Evolutionary conservation across 1,140 invertebrate genomes (phyloP).

Genomic region (Cherax destructor): DNA sequence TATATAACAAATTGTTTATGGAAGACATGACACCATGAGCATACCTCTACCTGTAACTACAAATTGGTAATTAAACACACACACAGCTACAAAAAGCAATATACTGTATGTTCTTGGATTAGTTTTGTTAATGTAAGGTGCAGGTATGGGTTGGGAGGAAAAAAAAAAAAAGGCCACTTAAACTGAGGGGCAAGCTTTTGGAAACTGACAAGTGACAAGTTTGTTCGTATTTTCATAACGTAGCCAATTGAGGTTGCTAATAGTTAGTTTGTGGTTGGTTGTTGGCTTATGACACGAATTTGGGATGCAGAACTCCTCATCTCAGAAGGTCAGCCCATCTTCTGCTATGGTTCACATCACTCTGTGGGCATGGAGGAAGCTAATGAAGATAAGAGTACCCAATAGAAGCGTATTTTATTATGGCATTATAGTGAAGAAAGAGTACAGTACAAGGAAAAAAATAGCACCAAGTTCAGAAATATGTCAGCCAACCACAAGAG

Average conservation of each 20-base stretch:
- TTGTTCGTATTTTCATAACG: conserved; percentile 12
- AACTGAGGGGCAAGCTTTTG: conserved; percentile 15
- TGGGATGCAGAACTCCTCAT: conserved; percentile 46
- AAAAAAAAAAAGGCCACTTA: conserved; percentile 21
- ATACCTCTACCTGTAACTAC: not conserved
- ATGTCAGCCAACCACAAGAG: conserved; percentile 55
- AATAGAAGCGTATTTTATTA: conserved; percentile 25
- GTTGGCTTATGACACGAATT: conserved; percentile 45
- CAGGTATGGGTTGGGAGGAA: not conserved
- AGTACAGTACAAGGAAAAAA: conserved; percentile 22
- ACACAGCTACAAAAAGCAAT: not conserved
- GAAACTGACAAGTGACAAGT: conserved; percentile 32
- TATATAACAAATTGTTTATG: not conserved
- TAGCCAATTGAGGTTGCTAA: conserved; percentile 20
- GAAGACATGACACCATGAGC: not conserved
- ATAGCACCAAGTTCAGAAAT: conserved; percentile 46
- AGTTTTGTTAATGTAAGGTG: conserved; percentile 21
- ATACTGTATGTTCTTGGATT: conserved; percentile 10
- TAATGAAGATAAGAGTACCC: conserved; percentile 32
- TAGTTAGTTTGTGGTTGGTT: conserved; percentile 26
- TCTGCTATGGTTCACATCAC: conserved; percentile 45
- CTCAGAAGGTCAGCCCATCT: conserved; percentile 46
- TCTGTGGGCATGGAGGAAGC: conserved; percentile 53
- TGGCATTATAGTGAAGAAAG: conserved; percentile 33
- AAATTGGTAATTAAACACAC: not conserved